Percentiles rank a stretch among this genome's conserved stretches.
Evolutionary conservation across 2,113 vertebrate genomes (phyloP).

Genomic region (Vanacampus margaritifer): DNA sequence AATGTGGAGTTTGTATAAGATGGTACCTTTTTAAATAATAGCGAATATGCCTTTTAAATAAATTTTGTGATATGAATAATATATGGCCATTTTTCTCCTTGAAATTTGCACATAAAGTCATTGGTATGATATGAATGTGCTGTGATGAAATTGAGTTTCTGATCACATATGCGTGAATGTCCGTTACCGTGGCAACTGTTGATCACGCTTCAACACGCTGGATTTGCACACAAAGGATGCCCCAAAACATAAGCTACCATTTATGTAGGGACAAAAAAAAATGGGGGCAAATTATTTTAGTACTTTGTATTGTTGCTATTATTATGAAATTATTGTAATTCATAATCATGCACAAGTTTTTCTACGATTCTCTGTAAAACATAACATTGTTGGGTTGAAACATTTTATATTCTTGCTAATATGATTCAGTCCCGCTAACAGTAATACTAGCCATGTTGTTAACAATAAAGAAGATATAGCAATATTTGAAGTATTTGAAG

Average conservation of each 20-base stretch:
- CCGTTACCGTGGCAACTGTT: constrained; percentile 65
- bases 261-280: background rate
- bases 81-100: too few relatives aligned
- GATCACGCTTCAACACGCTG: constrained; percentile 45
- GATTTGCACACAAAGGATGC: constrained; percentile 23
- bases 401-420: too few relatives aligned
- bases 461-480: too few relatives aligned
- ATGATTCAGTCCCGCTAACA: too few relatives aligned
- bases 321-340: background rate
- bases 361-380: background rate
- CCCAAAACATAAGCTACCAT: constrained; percentile 6
- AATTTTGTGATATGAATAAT: too few relatives aligned
- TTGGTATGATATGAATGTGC: background rate
- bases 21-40: too few relatives aligned
- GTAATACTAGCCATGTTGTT: too few relatives aligned
- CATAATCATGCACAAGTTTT: background rate
- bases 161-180: constrained; percentile 51
- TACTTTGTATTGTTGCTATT: background rate
- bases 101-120: background rate
- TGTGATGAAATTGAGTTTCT: constrained; percentile 55
- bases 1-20: background rate
- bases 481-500: too few relatives aligned
- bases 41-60: too few relatives aligned
- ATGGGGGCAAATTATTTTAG: background rate
- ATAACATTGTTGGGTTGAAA: too few relatives aligned